Evolutionary conservation across 2,888 invertebrate genomes (phyloP).

Genomic region (Cantharis lateralis): DNA sequence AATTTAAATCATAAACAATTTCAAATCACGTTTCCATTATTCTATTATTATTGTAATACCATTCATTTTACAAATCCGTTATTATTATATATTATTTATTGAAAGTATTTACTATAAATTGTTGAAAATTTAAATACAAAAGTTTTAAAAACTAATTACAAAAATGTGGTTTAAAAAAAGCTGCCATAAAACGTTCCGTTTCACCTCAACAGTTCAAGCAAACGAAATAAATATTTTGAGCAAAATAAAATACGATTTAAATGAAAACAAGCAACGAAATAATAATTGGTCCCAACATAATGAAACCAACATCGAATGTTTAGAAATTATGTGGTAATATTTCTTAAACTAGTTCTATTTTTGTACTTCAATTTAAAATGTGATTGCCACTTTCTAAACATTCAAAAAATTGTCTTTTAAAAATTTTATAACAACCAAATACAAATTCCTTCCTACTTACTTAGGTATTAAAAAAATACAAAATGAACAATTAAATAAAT

Average conservation of each 20-base stretch:
- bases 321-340: background rate
- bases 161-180: conserved; percentile 21
- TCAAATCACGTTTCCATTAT: conserved; percentile 1
- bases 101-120: conserved; percentile 3
- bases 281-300: conserved; percentile 27
- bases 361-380: conserved; percentile 3
- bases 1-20: background rate
- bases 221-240: background rate
- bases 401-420: conserved; percentile 4
- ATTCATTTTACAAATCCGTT: conserved; percentile 4
- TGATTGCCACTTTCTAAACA: conserved; percentile 1
- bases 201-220: background rate
- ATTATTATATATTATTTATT: conserved; percentile 1
- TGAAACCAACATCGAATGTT: background rate
- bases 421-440: conserved; percentile 1
- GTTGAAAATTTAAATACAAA: conserved; percentile 25
- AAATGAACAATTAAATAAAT: conserved; percentile 29
- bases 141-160: conserved; percentile 25
- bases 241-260: background rate
- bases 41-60: conserved; percentile 3
- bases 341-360: conserved; percentile 2
- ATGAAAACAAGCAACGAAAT: background rate
- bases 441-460: conserved; percentile 7
- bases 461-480: conserved; percentile 17
- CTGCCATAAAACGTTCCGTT: conserved; percentile 15